Conservation (phyloP, 2,113 vertebrate species). For the Marmota flaviventris region DNA sequence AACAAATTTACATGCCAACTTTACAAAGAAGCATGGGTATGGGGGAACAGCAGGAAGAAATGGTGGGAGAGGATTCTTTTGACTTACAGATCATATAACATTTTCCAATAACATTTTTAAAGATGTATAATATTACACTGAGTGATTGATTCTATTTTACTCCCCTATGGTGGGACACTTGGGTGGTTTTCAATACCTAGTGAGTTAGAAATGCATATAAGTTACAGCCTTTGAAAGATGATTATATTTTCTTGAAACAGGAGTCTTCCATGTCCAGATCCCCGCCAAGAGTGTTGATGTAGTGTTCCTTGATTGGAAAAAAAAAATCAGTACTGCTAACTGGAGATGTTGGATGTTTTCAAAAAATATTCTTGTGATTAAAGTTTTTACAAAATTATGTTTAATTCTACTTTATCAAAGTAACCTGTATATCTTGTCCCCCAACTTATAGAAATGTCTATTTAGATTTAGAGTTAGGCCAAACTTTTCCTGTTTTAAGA, state of each 20-base stretch:
- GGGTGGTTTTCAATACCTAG: conserved; percentile 76
- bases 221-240: conserved; percentile 72
- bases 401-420: conserved; percentile 25
- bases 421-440: conserved; percentile 40
- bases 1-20: conserved; percentile 67
- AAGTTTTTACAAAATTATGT: conserved; percentile 11
- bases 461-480: conserved; percentile 47
- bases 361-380: conserved; percentile 46
- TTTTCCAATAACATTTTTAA: conserved; percentile 73
- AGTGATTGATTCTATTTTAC: conserved; percentile 70
- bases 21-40: conserved; percentile 58
- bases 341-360: conserved; percentile 40
- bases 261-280: conserved; percentile 73
- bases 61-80: conserved; percentile 49
- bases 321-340: conserved; percentile 61
- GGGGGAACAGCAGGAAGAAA: conserved; percentile 33
- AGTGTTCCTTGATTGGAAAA: conserved; percentile 43
- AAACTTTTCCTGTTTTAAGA: conserved; percentile 57
- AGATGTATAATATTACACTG: conserved; percentile 68
- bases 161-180: conserved; percentile 43
- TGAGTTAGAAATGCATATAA: conserved; percentile 76
- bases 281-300: conserved; percentile 36
- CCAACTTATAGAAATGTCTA: conserved; percentile 37
- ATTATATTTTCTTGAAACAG: conserved; percentile 75
- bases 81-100: conserved; percentile 74